Percentiles rank a stretch among this genome's conserved stretches.
These are phyloP conservation scores for Accipiter virgatus DNA, from an alignment of 2,113 vertebrate genomes.

Conservation along the genomic window DNA sequence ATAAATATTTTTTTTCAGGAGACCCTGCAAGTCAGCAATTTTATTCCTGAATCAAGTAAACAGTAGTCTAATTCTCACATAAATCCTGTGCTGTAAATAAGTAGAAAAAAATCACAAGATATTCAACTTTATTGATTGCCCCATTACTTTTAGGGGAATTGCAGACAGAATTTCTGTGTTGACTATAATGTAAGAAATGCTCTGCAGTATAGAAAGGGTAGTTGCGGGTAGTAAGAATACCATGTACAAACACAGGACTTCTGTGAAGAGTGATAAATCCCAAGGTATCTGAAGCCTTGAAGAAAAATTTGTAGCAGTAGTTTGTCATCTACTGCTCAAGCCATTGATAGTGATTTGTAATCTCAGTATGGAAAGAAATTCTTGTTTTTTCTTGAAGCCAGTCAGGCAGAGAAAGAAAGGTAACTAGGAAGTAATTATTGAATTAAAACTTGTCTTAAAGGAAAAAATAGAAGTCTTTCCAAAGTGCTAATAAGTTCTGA, in stretches of 20 bases:
- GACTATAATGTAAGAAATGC: background rate
- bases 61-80: background rate
- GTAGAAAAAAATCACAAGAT: background rate
- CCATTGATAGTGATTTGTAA: slow-evolving; percentile 53
- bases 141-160: background rate
- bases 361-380: background rate
- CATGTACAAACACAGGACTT: background rate
- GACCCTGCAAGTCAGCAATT: background rate
- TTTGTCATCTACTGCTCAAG: slow-evolving; percentile 9
- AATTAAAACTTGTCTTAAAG: slow-evolving; percentile 73
- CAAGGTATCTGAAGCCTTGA: background rate
- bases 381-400: background rate
- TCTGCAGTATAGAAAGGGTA: background rate
- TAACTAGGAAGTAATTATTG: slow-evolving; percentile 69
- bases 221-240: background rate
- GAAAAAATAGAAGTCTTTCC: slow-evolving; percentile 17
- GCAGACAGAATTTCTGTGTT: background rate
- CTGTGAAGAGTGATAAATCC: background rate
- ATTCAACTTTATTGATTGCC: background rate
- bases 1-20: background rate
- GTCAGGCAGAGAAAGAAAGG: slow-evolving; percentile 50
- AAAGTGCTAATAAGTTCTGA: slow-evolving; percentile 28
- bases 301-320: background rate
- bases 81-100: background rate
- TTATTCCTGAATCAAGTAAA: background rate